Evolutionary conservation across 2,888 invertebrate genomes (phyloP).

Genomic region (Erannis defoliaria): DNA sequence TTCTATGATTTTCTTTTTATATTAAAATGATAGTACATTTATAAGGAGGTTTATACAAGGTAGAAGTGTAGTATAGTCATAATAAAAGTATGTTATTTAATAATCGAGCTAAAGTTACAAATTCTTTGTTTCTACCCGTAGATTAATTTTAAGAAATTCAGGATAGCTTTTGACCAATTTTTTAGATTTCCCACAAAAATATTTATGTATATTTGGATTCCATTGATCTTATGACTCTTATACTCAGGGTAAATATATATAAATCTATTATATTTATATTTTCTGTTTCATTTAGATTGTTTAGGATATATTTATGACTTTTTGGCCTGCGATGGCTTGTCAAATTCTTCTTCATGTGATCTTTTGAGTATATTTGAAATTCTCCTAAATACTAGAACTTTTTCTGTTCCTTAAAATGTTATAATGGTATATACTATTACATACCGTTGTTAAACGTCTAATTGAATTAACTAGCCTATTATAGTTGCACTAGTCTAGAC

Average conservation of each 20-base stretch:
- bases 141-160: conserved; percentile 75
- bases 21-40: conserved; percentile 72
- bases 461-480: conserved; percentile 69
- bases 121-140: conserved; percentile 67
- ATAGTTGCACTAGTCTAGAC: conserved; percentile 75
- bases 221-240: conserved; percentile 83
- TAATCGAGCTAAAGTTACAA: conserved; percentile 54
- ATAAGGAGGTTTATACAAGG: conserved; percentile 86
- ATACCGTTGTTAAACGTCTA: conserved; percentile 71
- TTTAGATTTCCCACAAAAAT: conserved; percentile 69
- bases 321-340: conserved; percentile 73
- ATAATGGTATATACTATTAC: conserved; percentile 60
- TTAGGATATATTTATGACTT: conserved; percentile 65
- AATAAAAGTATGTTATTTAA: conserved; percentile 73
- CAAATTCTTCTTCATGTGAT: conserved; percentile 48
- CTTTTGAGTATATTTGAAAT: conserved; percentile 50
- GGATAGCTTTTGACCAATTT: conserved; percentile 75
- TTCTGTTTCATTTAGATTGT: conserved; percentile 64
- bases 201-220: conserved; percentile 57
- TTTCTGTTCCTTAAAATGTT: conserved; percentile 68
- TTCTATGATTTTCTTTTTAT: conserved; percentile 53
- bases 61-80: conserved; percentile 82
- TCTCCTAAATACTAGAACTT: conserved; percentile 52
- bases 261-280: conserved; percentile 69
- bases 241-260: conserved; percentile 81